Base-by-base conservation (phyloP, 2,888 invertebrate species). In the Dolichopus griseipennis region DNA sequence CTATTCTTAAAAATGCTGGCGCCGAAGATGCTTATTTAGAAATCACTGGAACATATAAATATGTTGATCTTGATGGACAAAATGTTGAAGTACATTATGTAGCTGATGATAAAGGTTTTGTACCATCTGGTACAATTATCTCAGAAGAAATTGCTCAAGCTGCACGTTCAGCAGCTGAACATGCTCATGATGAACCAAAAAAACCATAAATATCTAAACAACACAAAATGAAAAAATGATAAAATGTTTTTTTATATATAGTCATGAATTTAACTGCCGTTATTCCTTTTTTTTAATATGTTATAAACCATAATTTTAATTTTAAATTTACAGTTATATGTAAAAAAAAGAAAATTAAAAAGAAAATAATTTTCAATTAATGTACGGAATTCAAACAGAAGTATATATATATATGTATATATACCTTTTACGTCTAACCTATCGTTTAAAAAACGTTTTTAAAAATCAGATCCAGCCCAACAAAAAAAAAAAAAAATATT, bases 51-150 rank as follows among this genome's bases (percentile, higher is more conserved):
- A 77, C 76, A 67, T 81, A 81, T 72, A 76, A 73, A 66, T 81
- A 81, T 69, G 70, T 75, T 68, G 76, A 81, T 68, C 66, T 70
- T 61, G 77, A 75, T 0, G 80, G 78, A 41, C 70, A 76, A n/a
- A 74, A 75, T 41, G 77, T 80, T 2, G 77, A 76, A 68, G 81
- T 81, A 1, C 74, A 73, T 72, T 81, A 81, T 63, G 81, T 80
- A 0, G 81, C 81, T 18, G 81, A 79, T 66, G 73, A 74, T 61
- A 78, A 81, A 69, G 81, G 81, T 37, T 81, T 80, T 65, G 80
- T 81, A 12, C 81, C 81, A 41, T 70, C 73, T 15, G 78, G 81
- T 8, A 72, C 73, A 2, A 74, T 71, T 7, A 79, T 81, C 43
- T 72, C 76, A 66, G 72, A 76, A 15, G 76, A 78, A 33, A 80